phyloP scores from a whole-genome alignment of 1,140 invertebrate genomes.

The Atta colombica region DNA sequence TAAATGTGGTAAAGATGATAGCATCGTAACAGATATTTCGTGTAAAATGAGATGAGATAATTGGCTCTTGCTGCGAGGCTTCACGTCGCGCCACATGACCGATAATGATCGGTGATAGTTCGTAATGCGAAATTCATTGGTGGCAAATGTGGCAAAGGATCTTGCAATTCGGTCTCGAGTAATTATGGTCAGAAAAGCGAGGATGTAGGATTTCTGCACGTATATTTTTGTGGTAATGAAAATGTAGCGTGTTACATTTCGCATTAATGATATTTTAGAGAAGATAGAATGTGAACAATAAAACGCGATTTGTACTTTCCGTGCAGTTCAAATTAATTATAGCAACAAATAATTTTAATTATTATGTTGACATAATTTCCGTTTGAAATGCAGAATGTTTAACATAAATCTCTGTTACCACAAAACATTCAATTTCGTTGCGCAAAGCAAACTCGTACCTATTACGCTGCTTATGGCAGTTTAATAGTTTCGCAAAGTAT shows the following conservation, averaged over 20 bases:
- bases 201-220: constrained; percentile 5
- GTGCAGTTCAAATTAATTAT: neutral
- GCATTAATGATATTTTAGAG: neutral
- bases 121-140: constrained; percentile 32
- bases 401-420: constrained; percentile 8
- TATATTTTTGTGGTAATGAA: neutral
- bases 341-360: constrained; percentile 8
- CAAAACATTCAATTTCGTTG: constrained; percentile 23
- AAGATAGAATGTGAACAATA: neutral
- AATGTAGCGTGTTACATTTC: constrained; percentile 11
- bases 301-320: neutral
- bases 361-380: neutral
- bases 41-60: constrained; percentile 21
- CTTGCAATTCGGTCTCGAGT: constrained; percentile 8
- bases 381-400: neutral
- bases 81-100: neutral
- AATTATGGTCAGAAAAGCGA: constrained; percentile 52
- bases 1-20: neutral
- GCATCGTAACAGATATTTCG: neutral
- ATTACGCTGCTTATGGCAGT: constrained; percentile 19
- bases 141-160: constrained; percentile 10
- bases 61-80: neutral
- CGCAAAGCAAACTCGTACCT: neutral
- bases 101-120: constrained; percentile 28
- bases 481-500: constrained; percentile 35